Evolutionary conservation across 2,888 invertebrate species (phyloP), one percentile per base, ranked within the genome.

Genomic region (Aethes cnicana): DNA sequence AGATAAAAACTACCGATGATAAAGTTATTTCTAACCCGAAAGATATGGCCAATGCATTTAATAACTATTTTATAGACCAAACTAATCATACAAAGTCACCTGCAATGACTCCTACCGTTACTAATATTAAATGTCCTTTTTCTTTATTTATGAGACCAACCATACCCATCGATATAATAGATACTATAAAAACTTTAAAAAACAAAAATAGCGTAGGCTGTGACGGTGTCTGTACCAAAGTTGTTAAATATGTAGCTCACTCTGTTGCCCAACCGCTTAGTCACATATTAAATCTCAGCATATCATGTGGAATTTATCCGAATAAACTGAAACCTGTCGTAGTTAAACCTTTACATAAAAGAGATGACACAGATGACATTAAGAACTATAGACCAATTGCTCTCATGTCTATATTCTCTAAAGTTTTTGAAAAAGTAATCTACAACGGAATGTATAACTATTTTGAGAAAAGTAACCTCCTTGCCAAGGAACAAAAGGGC

Each of bases 221-320:
- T 16, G 43, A 43, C n/a, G 1, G 14, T 4, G 32, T 43, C 4
- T n/a, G 9, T 1, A 43, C 43, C 1, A 20, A 1, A 0, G 42
- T 43, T 14, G 14, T 43, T 14, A 43, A 43, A 21, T 43, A 30
- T 16, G 42, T 43, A 2, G 21, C 14, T n/a, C 30, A 43, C 9
- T 21, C 11, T 6, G n/a, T 43, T 21, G 32, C 14, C 8, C 7
- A 20, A 6, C 14, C 9, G 8, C 9, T 41, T 11, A 18, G 28
- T n/a, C 26, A 41, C 26, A 18, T 28, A 17, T 7, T 41, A 1
- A 41, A 41, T 18, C 6, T 41, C 2, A 26, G 26, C 9, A 26
- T 41, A 11, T 8, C 7, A 7, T 9, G 4, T 11, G 41, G 41
- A 7, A 28, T 18, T 18, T 41, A 26, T 2, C 41, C 41, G 2